Conservation (phyloP, 2,888 invertebrate genomes). For the Pollenia griseotomentosa region DNA sequence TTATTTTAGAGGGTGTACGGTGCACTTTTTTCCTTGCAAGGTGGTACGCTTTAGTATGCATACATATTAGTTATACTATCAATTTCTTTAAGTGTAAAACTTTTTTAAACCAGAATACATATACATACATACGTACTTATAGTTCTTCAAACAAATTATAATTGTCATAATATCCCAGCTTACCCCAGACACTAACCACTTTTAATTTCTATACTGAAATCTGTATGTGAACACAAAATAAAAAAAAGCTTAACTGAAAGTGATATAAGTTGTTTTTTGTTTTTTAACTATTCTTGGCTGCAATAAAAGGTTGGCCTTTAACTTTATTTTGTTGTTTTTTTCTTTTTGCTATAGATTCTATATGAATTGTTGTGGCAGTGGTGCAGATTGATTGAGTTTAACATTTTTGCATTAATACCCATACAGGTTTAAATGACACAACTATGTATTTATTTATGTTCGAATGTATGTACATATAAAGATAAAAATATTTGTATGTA, state of each 20-base stretch:
- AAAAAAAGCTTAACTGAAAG: slow-evolving; percentile 57
- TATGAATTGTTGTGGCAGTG: slow-evolving; percentile 40
- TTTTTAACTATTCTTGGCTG: slow-evolving; percentile 36
- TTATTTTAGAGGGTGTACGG: too few relatives aligned
- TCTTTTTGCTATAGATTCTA: slow-evolving; percentile 25
- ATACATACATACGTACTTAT: not conserved
- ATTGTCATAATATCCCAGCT: slow-evolving; percentile 15
- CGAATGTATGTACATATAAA: not conserved
- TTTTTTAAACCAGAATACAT: not conserved
- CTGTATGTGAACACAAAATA: slow-evolving; percentile 14
- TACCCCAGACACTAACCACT: slow-evolving; percentile 61
- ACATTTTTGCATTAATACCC: slow-evolving; percentile 31
- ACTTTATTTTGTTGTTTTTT: slow-evolving; percentile 26
- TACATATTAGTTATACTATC: too few relatives aligned
- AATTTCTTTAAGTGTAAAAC: not conserved
- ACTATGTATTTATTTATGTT: not conserved
- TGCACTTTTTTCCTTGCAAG: too few relatives aligned
- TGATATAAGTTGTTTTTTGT: slow-evolving; percentile 57
- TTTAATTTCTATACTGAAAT: slow-evolving; percentile 44
- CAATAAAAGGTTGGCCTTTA: slow-evolving; percentile 65
- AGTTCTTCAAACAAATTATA: slow-evolving; percentile 31
- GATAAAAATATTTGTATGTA: slow-evolving; percentile 12
- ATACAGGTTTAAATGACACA: slow-evolving; percentile 31
- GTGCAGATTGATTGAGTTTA: slow-evolving; percentile 57
- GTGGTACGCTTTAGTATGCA: too few relatives aligned